Conservation (phyloP, 2,888 invertebrate species). For the Synanthedon formicaeformis region DNA sequence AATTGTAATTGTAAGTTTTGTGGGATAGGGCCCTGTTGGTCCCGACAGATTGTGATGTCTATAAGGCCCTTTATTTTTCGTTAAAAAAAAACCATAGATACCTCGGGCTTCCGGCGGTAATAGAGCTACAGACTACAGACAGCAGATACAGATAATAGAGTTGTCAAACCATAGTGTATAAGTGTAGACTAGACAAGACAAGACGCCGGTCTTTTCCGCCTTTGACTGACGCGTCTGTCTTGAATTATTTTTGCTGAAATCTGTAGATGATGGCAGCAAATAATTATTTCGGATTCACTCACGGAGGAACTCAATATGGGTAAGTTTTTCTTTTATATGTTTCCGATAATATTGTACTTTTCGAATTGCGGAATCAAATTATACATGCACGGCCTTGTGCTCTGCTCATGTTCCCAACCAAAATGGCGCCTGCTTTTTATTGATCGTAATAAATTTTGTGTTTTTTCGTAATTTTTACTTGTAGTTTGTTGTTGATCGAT, state of each 20-base stretch:
- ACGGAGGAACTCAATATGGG: conserved; percentile 93
- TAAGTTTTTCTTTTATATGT: conserved; percentile 55
- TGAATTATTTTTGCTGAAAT: conserved; percentile 56
- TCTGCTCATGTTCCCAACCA: conserved; percentile 44
- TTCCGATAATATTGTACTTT: conserved; percentile 9
- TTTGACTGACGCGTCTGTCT: conserved; percentile 40
- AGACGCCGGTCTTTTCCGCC: conserved; percentile 63
- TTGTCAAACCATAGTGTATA: conserved; percentile 6
- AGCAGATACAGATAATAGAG: no score
- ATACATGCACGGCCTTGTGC: conserved; percentile 37
- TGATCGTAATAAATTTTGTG: conserved; percentile 29
- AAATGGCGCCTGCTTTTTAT: conserved; percentile 61
- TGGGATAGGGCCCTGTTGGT: no score
- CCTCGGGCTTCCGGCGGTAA: no score
- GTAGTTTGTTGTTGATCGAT: conserved; percentile 5
- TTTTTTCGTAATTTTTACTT: conserved; percentile 11
- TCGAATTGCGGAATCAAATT: neutral
- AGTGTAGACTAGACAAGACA: conserved; percentile 35
- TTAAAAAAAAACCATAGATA: no score
- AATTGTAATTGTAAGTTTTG: no score
- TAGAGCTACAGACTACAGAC: no score
- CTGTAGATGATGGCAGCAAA: conserved; percentile 83
- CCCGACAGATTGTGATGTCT: no score
- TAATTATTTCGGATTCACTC: conserved; percentile 95
- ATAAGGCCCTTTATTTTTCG: no score